Evolutionary conservation across 2,113 vertebrate species (phyloP).

Genomic region (Ceratotherium simum): DNA sequence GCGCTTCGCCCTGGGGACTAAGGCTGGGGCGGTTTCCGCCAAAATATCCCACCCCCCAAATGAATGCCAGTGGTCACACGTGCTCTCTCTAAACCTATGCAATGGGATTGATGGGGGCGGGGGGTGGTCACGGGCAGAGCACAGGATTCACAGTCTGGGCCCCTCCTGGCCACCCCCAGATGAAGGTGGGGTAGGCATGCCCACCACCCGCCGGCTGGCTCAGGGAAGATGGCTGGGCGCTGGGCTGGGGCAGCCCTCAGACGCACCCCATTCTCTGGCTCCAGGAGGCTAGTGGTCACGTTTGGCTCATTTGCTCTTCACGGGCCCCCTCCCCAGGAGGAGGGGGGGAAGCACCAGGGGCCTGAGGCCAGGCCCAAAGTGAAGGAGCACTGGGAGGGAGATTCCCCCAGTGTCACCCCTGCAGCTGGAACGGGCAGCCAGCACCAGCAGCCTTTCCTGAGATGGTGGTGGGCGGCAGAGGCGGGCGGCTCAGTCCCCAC

Average conservation of each 20-base stretch:
- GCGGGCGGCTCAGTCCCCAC: slow-evolving; percentile 68
- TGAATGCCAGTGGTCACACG: slow-evolving; percentile 79
- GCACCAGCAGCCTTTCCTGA: slow-evolving; percentile 82
- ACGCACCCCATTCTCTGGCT: slow-evolving; percentile 73
- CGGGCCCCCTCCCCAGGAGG: slow-evolving; percentile 74
- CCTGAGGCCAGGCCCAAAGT: slow-evolving; percentile 75
- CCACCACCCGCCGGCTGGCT: slow-evolving; percentile 72
- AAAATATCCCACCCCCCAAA: slow-evolving; percentile 80
- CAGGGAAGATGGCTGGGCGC: slow-evolving; percentile 75
- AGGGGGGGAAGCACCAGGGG: slow-evolving; percentile 83
- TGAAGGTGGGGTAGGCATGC: slow-evolving; percentile 76
- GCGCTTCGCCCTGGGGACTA: slow-evolving; percentile 76
- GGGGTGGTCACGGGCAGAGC: slow-evolving; percentile 70
- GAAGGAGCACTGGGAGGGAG: slow-evolving; percentile 65
- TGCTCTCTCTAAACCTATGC: slow-evolving; percentile 81
- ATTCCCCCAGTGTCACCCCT: slow-evolving; percentile 64
- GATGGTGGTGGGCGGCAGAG: slow-evolving; percentile 78
- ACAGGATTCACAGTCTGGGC: slow-evolving; percentile 81
- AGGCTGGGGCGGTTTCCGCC: slow-evolving; percentile 80
- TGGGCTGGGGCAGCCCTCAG: not conserved
- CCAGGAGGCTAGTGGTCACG: slow-evolving; percentile 82
- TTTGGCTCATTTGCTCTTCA: slow-evolving; percentile 85
- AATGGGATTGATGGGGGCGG: slow-evolving; percentile 73
- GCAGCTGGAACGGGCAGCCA: slow-evolving; percentile 79
- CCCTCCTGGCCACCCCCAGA: slow-evolving; percentile 77